phyloP scores from a whole-genome alignment of 2,113 vertebrate species.

The Leptobrachium ailaonicum region DNA sequence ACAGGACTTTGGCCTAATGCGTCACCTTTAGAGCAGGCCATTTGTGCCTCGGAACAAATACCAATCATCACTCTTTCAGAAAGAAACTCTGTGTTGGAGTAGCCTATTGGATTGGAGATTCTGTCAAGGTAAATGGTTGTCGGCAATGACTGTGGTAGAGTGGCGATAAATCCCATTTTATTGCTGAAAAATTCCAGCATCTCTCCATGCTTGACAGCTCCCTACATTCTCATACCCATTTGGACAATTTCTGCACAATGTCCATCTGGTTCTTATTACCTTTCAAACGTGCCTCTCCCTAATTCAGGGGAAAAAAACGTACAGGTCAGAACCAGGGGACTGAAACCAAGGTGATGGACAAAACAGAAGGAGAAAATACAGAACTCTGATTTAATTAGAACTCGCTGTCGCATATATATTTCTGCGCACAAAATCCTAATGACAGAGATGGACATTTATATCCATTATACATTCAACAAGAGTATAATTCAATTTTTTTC shows the following conservation, averaged over 20 bases:
- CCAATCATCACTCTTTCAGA: constrained; percentile 76
- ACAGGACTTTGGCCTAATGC: constrained; percentile 82
- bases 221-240: constrained; percentile 92
- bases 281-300: constrained; percentile 81
- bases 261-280: constrained; percentile 99
- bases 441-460: not conserved
- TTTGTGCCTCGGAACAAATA: constrained; percentile 84
- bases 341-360: constrained; percentile 71
- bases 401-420: constrained; percentile 23
- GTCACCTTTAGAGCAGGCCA: constrained; percentile 78
- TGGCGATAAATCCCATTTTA: constrained; percentile 99
- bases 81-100: constrained; percentile 67
- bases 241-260: constrained; percentile 90
- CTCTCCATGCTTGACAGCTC: constrained; percentile 97
- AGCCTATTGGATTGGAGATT: constrained; percentile 76
- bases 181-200: constrained; percentile 97
- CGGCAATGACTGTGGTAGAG: constrained; percentile 89
- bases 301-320: constrained; percentile 69
- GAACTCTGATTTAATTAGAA: constrained; percentile 45
- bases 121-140: constrained; percentile 81
- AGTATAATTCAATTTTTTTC: not conserved
- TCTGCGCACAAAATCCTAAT: constrained; percentile 18
- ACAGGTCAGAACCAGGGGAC: constrained; percentile 72
- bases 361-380: constrained; percentile 65
- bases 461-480: not conserved